Base-by-base conservation (phyloP, 2,888 invertebrate species). In the Plemyria rubiginata region DNA sequence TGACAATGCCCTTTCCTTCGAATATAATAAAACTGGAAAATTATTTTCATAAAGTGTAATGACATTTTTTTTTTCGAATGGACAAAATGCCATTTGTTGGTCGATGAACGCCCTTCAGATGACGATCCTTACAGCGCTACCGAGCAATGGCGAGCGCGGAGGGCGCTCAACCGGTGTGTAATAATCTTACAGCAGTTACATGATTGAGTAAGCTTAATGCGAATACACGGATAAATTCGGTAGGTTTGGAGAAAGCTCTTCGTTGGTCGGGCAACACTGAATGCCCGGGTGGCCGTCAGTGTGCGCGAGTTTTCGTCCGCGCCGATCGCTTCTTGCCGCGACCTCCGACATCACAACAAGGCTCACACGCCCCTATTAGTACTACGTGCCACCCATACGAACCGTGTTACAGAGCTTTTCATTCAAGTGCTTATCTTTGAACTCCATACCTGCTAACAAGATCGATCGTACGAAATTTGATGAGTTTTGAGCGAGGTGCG, bases 231-330 rank as follows among this genome's bases (percentile, higher is more conserved):
- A 45, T 54, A 38, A 52, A 48, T 48, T 29, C 16, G 2, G 16
- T 9, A 16, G 36, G 50, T 48, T 49, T 72, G 69, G 78, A 80
- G 79, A 77, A 78, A 77, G 68, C 70, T 71, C 65, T 71, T 55
- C 41, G 41, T 32, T 57, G 63, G 65, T 67, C 70, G 80, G 87
- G 88, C 83, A 91, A 87, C 86, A 79, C 83, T 49, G 68, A 57
- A 68, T 58, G 74, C 90, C 90, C 90, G 91, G 91, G 91, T 87
- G 84, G 45, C 83, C 86, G 89, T 83, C 91, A 92, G 92, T 92
- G 80, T 88, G 88, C 91, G 91, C 92, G 89, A 88, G 84, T 75
- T 80, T 76, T 71, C 78, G 65, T 75, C 85, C 84, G 86, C 83
- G 83, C 81, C 84, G 81, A 82, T 79, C 90, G 90, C 78, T 75